Conservation (phyloP, 30 jellyfish, hydroid and myxozoan species). For the Catostylus mosaicus region DNA sequence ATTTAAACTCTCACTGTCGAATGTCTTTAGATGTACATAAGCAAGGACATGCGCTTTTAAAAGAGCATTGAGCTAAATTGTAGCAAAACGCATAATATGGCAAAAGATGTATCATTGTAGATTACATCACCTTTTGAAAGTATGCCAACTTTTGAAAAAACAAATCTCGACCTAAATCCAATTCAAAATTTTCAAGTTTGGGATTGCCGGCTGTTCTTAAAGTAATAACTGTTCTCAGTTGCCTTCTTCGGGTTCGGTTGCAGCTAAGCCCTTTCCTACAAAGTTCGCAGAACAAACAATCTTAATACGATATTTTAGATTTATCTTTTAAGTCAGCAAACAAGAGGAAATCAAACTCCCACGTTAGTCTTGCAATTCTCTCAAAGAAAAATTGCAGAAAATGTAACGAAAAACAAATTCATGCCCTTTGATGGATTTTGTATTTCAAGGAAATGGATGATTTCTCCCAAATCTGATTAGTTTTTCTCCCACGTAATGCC, state of each 20-base stretch:
- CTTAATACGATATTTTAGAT: neutral
- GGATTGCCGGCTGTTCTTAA: too few species aligned
- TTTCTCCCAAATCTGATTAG: conserved; percentile 11
- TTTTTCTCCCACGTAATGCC: neutral
- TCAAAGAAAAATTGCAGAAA: neutral
- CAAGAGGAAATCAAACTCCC: conserved; percentile 16
- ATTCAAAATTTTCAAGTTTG: too few species aligned
- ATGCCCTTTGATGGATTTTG: conserved; percentile 15
- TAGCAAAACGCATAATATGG: too few species aligned
- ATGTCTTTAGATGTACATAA: too few species aligned
- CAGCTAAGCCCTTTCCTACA: neutral
- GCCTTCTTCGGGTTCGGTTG: neutral
- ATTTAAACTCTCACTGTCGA: too few species aligned
- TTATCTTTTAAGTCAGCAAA: neutral
- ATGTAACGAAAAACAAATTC: conserved; percentile 2
- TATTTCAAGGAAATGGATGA: conserved; percentile 27
- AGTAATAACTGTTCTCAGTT: too few species aligned
- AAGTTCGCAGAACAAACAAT: neutral
- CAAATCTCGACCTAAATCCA: too few species aligned
- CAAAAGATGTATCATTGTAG: too few species aligned
- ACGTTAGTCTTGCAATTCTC: neutral
- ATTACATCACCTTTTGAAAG: too few species aligned
- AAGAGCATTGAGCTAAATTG: too few species aligned
- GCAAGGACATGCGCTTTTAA: too few species aligned
- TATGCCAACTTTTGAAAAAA: too few species aligned